These are phyloP conservation scores for Cheumatopsyche charites DNA, from an alignment of 1,140 invertebrate genomes.

Conservation along the genomic window DNA sequence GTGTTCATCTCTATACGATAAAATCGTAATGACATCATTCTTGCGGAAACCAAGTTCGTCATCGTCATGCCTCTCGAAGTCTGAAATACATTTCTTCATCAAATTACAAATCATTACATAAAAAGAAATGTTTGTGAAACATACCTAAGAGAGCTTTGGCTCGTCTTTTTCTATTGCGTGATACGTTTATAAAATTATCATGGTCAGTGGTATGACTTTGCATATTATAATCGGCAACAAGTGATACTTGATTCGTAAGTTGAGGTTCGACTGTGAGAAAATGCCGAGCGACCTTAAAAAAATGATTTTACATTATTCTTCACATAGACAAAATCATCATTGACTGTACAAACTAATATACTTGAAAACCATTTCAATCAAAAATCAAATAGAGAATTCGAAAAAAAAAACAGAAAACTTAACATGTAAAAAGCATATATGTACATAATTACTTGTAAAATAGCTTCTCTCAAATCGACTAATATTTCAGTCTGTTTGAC, in stretches of 20 bases:
- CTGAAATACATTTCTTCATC: slow-evolving; percentile 56
- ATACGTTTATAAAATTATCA: slow-evolving; percentile 92
- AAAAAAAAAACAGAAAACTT: neutral
- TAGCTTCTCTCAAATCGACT: slow-evolving; percentile 96
- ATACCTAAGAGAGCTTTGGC: slow-evolving; percentile 88
- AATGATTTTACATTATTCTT: slow-evolving; percentile 51
- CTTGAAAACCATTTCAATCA: too few species aligned
- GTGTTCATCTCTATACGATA: slow-evolving; percentile 98
- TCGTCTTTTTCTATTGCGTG: slow-evolving; percentile 82
- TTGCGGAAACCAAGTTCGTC: slow-evolving; percentile 98
- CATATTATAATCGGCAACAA: slow-evolving; percentile 93
- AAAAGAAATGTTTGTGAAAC: neutral
- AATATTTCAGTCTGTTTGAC: slow-evolving; percentile 93
- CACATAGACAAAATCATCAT: too few species aligned
- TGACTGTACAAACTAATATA: neutral
- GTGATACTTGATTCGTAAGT: slow-evolving; percentile 70
- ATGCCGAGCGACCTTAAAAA: slow-evolving; percentile 82
- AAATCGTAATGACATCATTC: slow-evolving; percentile 97
- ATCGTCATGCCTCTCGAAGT: slow-evolving; percentile 98
- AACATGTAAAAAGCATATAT: slow-evolving; percentile 1
- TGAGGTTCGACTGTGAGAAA: slow-evolving; percentile 84
- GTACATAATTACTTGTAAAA: slow-evolving; percentile 68
- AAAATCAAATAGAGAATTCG: too few species aligned
- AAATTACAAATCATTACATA: neutral
- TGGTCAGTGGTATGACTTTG: slow-evolving; percentile 95